Evolutionary conservation across 1,140 invertebrate species (phyloP), one percentile per base, ranked within the genome.

Genomic region (Mercenaria mercenaria): DNA sequence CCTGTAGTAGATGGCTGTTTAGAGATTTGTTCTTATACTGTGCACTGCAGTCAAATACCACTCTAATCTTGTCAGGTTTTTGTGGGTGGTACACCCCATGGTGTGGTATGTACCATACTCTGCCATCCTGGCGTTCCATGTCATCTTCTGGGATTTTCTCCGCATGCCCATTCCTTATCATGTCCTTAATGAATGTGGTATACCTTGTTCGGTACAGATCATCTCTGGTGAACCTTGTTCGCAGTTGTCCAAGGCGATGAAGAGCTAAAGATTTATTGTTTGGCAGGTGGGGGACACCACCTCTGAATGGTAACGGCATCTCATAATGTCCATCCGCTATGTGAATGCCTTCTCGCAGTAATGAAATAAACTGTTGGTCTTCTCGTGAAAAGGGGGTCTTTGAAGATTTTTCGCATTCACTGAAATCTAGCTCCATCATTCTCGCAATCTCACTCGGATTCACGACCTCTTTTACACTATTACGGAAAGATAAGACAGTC

Each of bases 31-130:
- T 82, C 11, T 32, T 10, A 64, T 91, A 92, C 69, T 41, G 82
- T 20, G 91, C 72, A 13, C 76, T 87, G 56, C 89, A 92, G 67
- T 93, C 92, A 88, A 93, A 93, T 10, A 92, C 93, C 20, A 93
- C 92, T 41, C 86, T 50, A 41, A 90, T 20, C 47, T 92, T 91
- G 15, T 84, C 88, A 59, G 82, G 89, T 41, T 91, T 92, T 50
- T 90, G 79, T 26, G 87, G 77, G 52, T 90, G 85, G 41, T 72
- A 90, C 4, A n/a, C n/a, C n/a, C n/a, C n/a, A n/a, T n/a, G n/a
- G n/a, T n/a, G n/a, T n/a, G n/a, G n/a, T 13, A 93, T 37, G 47
- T 92, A 93, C 47, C 92, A 92, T 43, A 87, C 77, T 43, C 47
- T 10, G 10, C 37, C 20, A n/a, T 86, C 87, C 67, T 89, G 84